Base-by-base conservation (phyloP, 2,113 vertebrate genomes). In the Elgaria multicarinata region DNA sequence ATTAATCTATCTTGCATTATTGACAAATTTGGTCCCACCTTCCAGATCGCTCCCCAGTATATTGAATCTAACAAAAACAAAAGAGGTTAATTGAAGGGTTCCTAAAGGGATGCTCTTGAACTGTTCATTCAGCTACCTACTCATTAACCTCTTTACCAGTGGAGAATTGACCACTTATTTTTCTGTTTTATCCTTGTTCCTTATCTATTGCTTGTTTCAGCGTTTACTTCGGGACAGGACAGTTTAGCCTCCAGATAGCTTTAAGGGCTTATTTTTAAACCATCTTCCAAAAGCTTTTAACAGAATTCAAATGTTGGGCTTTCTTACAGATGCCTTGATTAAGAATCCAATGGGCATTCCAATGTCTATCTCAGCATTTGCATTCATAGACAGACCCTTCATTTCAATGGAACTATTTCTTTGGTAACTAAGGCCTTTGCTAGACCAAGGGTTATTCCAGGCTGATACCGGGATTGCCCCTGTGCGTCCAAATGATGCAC, bases 1-100 rank as follows among this genome's bases (percentile, higher is more conserved):
- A 69, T 80, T 67, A 84, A 74, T 76, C 50, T 39, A 46, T 66
- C 28, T 31, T 16, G 31, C 24, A 55, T 33, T 78, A 77, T 69
- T 67, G 22, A 75, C 62, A 89, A 89, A 89, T 46, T 53, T 53
- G 74, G n/a, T 84, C 50, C 28, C 16, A 66, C 39, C 64, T 89
- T 69, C 10, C n/a, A 55, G 44, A 39, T 89, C 26, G 53, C 46
- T 67, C 33, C 31, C 55, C 5, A 13, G 13, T 67, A 8, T 53
- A 84, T 53, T 84, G 69, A 67, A 77, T 46, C 22, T 8, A 53
- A 78, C 1, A 31, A 74, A 50, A 55, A 77, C 42, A 55, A 90
- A 86, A 64, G 26, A 58, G 39, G 36, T 58, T 42, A 88, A 88
- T 55, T 31, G 26, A 31, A 71, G 31, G 26, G 24, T 77, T 71